Conservation (phyloP, 2,113 vertebrate species). For the Leuciscus idus region DNA sequence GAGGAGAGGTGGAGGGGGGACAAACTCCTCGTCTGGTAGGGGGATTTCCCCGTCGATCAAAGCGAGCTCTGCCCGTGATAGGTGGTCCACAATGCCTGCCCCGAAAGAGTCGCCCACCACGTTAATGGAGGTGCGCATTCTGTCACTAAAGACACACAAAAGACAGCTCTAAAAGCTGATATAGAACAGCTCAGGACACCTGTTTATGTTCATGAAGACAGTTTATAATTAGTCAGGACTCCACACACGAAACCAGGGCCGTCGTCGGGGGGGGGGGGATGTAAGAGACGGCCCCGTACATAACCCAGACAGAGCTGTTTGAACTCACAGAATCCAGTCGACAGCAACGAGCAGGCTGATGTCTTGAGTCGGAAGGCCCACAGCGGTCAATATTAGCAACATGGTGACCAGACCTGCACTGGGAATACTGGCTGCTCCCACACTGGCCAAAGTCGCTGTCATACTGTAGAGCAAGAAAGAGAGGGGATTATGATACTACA, state of each 20-base stretch:
- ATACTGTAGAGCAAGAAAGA: constrained; percentile 66
- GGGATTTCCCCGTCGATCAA: constrained; percentile 72
- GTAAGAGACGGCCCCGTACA: background rate
- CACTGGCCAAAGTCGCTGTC: constrained; percentile 85
- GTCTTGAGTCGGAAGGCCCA: constrained; percentile 84
- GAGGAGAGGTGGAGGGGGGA: constrained; percentile 71
- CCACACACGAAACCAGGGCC: background rate
- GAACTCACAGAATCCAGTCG: constrained; percentile 86
- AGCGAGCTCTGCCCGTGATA: constrained; percentile 76
- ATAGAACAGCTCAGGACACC: background rate
- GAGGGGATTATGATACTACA: background rate
- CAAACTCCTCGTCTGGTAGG: constrained; percentile 65
- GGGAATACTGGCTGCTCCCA: constrained; percentile 85
- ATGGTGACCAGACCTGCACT: constrained; percentile 86
- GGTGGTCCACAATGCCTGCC: constrained; percentile 80
- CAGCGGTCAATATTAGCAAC: constrained; percentile 84
- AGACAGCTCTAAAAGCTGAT: background rate
- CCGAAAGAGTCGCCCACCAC: constrained; percentile 85
- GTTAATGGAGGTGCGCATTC: constrained; percentile 85
- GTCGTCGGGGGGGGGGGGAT: background rate
- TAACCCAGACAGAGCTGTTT: background rate
- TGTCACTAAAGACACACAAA: constrained; percentile 72
- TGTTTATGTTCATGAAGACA: background rate
- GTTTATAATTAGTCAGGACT: constrained; percentile 15
- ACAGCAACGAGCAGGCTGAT: constrained; percentile 86